Evolutionary conservation across 2,888 invertebrate genomes (phyloP), one percentile per base, ranked within the genome.

Genomic region (Folsomia manolachei): DNA sequence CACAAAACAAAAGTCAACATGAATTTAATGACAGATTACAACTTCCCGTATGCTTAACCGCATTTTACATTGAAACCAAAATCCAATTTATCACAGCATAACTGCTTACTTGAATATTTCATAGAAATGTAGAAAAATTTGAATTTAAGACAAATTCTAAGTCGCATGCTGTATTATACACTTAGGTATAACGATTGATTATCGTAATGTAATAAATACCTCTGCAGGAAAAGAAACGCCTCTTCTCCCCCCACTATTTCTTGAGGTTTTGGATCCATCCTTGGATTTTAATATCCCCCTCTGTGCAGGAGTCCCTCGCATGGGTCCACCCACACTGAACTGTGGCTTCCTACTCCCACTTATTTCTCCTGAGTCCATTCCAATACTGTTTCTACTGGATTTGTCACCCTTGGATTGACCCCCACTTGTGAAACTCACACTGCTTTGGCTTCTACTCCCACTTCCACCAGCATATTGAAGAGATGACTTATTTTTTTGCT

Each of bases 221-320:
- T 80, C 77, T 73, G 75, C 75, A 52, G 79, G 78, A 68, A 81
- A 81, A 63, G 75, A 74, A 60, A 81, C 81, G 60, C 75, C 79
- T 66, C 78, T 73, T 51, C 75, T 77, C 71, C 78, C 63, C 63
- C 71, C 74, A 39, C 73, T 69, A 53, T 67, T 70, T n/a, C n/a
- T 56, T 14, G 11, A 4, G 21, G 56, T 14, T 56, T n/a, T n/a
- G 7, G 11, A 4, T 26, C 71, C 76, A 70, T 76, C 76, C 72
- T 77, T 75, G 27, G 71, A 73, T 63, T 79, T 77, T 11, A 78
- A 71, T 67, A 79, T 80, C 27, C 80, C 80, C 68, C 39, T 39
- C 39, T 39, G 39, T 39, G 7, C 39, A n/a, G n/a, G n/a, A n/a
- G n/a, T n/a, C 4, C 39, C 39, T 19, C 23, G 69, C 27, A 51